These are phyloP conservation scores for Morbakka virulenta DNA, from an alignment of 30 jellyfish, hydroid and myxozoan species.

Conservation along the genomic window DNA sequence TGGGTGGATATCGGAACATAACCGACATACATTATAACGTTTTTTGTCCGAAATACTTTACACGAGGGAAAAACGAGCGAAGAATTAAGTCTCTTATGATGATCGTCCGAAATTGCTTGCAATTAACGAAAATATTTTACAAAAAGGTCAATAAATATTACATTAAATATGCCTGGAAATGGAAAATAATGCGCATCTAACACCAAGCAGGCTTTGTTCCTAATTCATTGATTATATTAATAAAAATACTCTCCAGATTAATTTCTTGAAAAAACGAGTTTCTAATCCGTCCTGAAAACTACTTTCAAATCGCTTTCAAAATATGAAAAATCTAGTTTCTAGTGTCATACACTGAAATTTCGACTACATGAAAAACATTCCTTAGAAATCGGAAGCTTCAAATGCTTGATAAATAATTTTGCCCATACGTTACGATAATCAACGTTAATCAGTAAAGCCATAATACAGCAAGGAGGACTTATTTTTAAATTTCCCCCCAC, in stretches of 20 bases:
- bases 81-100: conserved; percentile 55
- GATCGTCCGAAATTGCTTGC: conserved; percentile 63
- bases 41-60: neutral
- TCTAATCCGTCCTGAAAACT: neutral
- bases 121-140: conserved; percentile 72
- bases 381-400: neutral
- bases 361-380: neutral
- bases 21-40: neutral
- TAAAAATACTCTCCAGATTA: conserved; percentile 69
- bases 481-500: neutral
- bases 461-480: too few relatives aligned
- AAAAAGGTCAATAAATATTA: conserved; percentile 79
- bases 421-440: too few relatives aligned
- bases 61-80: neutral
- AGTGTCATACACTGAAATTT: neutral
- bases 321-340: neutral
- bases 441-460: too few relatives aligned
- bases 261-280: conserved; percentile 33
- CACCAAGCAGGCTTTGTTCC: conserved; percentile 71
- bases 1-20: neutral
- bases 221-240: conserved; percentile 71
- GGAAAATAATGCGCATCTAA: conserved; percentile 79
- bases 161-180: conserved; percentile 75
- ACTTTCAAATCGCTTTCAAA: neutral
- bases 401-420: neutral